phyloP scores from a whole-genome alignment of 1,140 invertebrate genomes.

The Drosophila punjabiensis region DNA sequence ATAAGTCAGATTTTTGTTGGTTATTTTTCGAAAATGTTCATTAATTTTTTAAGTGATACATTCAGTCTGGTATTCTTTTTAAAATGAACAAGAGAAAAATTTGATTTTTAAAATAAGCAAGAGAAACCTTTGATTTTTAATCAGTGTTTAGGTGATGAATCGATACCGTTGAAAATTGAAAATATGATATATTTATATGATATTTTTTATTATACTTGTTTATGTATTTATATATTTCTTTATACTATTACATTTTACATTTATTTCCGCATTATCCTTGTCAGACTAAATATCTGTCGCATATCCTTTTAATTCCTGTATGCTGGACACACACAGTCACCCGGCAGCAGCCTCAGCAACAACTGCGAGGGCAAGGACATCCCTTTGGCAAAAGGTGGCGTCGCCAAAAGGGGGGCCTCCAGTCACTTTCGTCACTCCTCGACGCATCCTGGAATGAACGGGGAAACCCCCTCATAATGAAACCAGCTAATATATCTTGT shows the following conservation, averaged over 20 bases:
- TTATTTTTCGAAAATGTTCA: too few species aligned
- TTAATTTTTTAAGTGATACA: too few species aligned
- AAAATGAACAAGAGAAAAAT: not conserved
- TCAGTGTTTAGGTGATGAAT: not conserved
- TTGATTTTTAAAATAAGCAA: too few species aligned
- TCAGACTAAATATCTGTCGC: not conserved
- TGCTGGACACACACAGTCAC: conserved; percentile 23
- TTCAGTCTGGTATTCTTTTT: too few species aligned
- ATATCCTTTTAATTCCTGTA: not conserved
- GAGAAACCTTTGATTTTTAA: not conserved
- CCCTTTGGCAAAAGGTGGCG: conserved; percentile 10
- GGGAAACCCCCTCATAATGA: conserved; percentile 61
- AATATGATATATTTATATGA: too few species aligned
- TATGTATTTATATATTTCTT: too few species aligned
- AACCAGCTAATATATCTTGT: conserved; percentile 77
- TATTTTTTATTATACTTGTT: too few species aligned
- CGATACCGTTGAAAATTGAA: not conserved
- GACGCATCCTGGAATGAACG: conserved; percentile 44
- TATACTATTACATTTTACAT: too few species aligned
- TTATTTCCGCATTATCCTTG: too few species aligned
- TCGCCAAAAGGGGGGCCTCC: not conserved
- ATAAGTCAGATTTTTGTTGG: too few species aligned
- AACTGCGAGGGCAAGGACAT: conserved; percentile 38
- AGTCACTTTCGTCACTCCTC: conserved; percentile 41
- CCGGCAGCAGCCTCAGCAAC: conserved; percentile 15